These are phyloP conservation scores for Trichopria drosophilae DNA, from an alignment of 2,888 invertebrate genomes.

Conservation along the genomic window DNA sequence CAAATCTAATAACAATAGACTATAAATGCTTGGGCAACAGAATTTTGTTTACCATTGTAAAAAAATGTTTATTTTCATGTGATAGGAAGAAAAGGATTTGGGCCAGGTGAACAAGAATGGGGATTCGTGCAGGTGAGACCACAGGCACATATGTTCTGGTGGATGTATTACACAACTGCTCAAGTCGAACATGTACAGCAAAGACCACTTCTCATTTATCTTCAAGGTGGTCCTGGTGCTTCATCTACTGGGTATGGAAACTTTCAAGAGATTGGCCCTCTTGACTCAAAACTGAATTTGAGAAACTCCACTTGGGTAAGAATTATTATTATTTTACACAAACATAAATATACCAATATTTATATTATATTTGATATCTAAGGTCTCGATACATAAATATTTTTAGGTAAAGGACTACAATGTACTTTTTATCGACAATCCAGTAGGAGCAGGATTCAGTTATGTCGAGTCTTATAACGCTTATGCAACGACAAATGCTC, in stretches of 20 bases:
- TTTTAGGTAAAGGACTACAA: conserved; percentile 76
- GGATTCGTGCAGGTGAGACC: conserved; percentile 60
- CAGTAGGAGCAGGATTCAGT: conserved; percentile 87
- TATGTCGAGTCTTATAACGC: conserved; percentile 66
- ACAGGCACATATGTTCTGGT: conserved; percentile 62
- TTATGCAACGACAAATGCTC: conserved; percentile 63
- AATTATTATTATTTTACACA: not conserved
- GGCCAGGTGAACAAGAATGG: conserved; percentile 58
- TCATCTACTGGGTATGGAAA: conserved; percentile 65
- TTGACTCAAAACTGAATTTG: conserved; percentile 60
- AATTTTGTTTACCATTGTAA: too few species aligned
- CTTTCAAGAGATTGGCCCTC: conserved; percentile 65
- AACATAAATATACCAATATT: not conserved
- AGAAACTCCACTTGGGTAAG: conserved; percentile 64
- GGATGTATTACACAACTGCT: conserved; percentile 59
- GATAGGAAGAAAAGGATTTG: conserved; percentile 39
- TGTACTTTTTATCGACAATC: conserved; percentile 86
- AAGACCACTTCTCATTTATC: conserved; percentile 61
- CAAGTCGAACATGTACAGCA: conserved; percentile 34
- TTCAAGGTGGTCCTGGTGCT: conserved; percentile 64
- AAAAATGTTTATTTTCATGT: too few species aligned
- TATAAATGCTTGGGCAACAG: too few species aligned
- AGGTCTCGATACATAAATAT: too few species aligned
- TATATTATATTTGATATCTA: too few species aligned
- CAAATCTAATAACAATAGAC: too few species aligned